Evolutionary conservation across 2,113 vertebrate genomes (phyloP).

Genomic region (human): DNA sequence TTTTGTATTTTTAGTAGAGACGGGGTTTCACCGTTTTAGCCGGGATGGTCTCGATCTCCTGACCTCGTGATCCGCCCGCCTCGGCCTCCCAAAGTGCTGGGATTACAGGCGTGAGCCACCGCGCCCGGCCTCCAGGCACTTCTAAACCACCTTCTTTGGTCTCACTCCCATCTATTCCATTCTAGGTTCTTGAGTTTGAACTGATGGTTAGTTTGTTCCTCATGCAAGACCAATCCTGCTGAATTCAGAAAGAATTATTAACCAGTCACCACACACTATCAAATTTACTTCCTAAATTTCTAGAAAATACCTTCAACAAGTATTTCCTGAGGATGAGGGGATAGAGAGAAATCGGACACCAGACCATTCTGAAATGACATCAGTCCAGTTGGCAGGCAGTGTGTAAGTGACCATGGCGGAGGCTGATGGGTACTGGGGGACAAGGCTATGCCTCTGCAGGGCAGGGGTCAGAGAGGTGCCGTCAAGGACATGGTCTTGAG

Average conservation of each 20-base stretch:
- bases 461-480: fast-evolving
- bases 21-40: too few relatives aligned
- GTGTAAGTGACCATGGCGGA: neutral
- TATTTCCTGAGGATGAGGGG: neutral
- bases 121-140: too few relatives aligned
- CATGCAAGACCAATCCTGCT: neutral
- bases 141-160: neutral
- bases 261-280: neutral
- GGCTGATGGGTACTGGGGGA: neutral
- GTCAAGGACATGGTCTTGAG: neutral
- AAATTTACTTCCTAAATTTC: neutral
- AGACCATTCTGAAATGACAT: neutral
- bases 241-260: neutral
- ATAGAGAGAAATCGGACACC: neutral
- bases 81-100: too few relatives aligned
- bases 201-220: neutral
- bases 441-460: neutral
- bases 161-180: neutral
- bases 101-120: too few relatives aligned
- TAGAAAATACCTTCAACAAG: neutral
- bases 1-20: too few relatives aligned
- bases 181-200: neutral
- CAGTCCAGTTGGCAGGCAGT: neutral
- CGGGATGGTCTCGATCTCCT: too few relatives aligned
- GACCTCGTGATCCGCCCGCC: too few relatives aligned